Evolutionary conservation across 2,113 vertebrate species (phyloP), one percentile per base, ranked within the genome.

Genomic region (Suricata suricatta): DNA sequence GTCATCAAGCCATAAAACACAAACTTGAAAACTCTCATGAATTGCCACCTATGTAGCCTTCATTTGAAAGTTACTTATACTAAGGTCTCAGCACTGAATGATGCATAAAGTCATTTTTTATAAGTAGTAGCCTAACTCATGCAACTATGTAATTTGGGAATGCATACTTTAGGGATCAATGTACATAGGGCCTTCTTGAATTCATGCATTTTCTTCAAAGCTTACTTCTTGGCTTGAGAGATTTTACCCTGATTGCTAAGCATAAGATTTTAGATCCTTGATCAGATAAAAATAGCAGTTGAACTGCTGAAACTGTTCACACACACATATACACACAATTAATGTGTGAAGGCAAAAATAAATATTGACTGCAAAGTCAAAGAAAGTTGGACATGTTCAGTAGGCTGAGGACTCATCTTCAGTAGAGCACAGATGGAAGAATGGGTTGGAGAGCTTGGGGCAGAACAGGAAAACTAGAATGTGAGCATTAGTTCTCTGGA

Each of bases 201-300:
- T 68, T 88, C 44, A 77, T n/a, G 23, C 52, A 88, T 94, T 91
- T 85, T 95, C 74, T 92, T 97, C 81, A 96, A 93, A 81, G 63
- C 14, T 41, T 66, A 47, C 33, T 66, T 23, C 29, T 84, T 88
- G 3, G 44, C 15, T 90, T 69, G 54, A 86, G 83, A 92, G 63
- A 52, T 54, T 92, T 92, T 50, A 90, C 41, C 21, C 87, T 90
- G 38, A 84, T 19, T 38, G 13, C 71, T 74, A 83, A 90, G 76
- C 2, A 68, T 29, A 60, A 86, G 27, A 64, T 54, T 95, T 95
- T 93, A 64, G 71, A 89, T 21, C 64, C 14, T 88, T 95, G 38
- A 93, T 95, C 68, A 88, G 33, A 71, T 72, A 38, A 92, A 95
- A 89, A 71, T 12, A 93, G 47, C 38, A 95, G 35, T 27, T 68